A percentile compares a stretch with the other conserved stretches of the same genome.
Conservation (phyloP, 2,888 invertebrate species). For the Augochlorella aurata region DNA sequence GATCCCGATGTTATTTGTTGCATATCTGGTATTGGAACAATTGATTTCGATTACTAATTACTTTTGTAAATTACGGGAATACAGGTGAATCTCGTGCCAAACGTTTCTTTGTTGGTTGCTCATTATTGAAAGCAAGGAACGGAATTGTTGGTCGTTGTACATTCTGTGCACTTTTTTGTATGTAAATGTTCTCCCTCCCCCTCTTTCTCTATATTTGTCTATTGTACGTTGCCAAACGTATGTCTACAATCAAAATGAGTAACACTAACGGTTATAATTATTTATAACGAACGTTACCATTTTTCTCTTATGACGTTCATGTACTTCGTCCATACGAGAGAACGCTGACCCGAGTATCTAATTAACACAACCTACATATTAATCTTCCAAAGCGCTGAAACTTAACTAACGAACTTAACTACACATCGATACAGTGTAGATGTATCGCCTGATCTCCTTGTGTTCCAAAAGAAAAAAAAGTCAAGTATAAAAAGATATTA, state of each 20-base stretch:
- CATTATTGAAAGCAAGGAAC: conserved; percentile 3
- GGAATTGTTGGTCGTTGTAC: conserved; percentile 30
- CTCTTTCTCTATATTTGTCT: background rate
- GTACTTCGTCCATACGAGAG: conserved; percentile 35
- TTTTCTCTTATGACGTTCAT: conserved; percentile 28
- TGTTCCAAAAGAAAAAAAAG: conserved; percentile 34
- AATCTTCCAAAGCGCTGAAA: conserved; percentile 30
- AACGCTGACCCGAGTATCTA: conserved; percentile 32
- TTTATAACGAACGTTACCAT: conserved; percentile 46
- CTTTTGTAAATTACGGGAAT: conserved; percentile 18
- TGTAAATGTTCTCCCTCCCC: background rate
- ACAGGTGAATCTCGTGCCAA: conserved; percentile 51
- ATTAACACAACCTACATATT: conserved; percentile 14
- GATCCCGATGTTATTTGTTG: conserved; percentile 34
- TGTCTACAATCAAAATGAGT: conserved; percentile 21
- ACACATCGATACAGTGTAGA: conserved; percentile 22
- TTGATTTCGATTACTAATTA: conserved; percentile 20
- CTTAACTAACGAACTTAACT: conserved; percentile 31
- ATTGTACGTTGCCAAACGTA: conserved; percentile 32
- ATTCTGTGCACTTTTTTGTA: conserved; percentile 17
- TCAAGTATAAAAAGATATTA: conserved; percentile 6
- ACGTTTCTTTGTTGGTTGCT: conserved; percentile 29
- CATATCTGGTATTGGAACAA: conserved; percentile 19
- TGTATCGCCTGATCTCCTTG: conserved; percentile 49
- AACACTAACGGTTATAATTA: conserved; percentile 33